These are phyloP conservation scores for Neolamprologus fasciatus DNA, from an alignment of 2,113 vertebrate species.

Conservation along the genomic window DNA sequence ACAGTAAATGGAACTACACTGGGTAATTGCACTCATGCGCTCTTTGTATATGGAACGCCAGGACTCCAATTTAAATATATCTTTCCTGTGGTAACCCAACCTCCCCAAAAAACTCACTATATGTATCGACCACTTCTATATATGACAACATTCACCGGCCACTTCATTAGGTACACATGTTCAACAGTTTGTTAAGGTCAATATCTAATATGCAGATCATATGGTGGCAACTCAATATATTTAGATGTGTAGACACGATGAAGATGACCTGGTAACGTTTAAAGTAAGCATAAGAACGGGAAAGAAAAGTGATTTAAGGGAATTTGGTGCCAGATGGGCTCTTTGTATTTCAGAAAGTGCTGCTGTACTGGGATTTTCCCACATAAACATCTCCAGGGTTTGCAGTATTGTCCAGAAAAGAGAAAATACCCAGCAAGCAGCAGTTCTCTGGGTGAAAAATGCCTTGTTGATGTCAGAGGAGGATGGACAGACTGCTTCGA, in stretches of 20 bases:
- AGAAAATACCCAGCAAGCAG: not conserved
- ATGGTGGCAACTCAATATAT: not conserved
- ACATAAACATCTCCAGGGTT: not conserved
- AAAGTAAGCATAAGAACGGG: not conserved
- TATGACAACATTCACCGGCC: not conserved
- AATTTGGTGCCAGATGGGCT: not conserved
- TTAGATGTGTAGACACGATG: not conserved
- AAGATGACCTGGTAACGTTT: not conserved
- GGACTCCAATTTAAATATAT: not conserved
- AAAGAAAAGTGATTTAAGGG: not conserved
- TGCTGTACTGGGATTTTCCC: not conserved
- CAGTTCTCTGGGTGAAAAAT: not conserved
- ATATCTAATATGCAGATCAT: not conserved
- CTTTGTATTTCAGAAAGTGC: not conserved
- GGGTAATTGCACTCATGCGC: not conserved
- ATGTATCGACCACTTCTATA: not conserved
- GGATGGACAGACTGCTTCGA: not conserved
- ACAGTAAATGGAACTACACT: not conserved
- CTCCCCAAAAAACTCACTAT: not conserved
- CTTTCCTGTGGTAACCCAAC: not conserved
- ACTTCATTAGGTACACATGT: not conserved
- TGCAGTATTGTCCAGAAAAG: not conserved
- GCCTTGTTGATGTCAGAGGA: not conserved
- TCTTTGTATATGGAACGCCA: too few species aligned
- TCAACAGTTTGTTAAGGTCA: not conserved